Percentiles rank a stretch among this genome's conserved stretches.
Conservation (phyloP, 2,113 vertebrate genomes). For the Peromyscus maniculatus region DNA sequence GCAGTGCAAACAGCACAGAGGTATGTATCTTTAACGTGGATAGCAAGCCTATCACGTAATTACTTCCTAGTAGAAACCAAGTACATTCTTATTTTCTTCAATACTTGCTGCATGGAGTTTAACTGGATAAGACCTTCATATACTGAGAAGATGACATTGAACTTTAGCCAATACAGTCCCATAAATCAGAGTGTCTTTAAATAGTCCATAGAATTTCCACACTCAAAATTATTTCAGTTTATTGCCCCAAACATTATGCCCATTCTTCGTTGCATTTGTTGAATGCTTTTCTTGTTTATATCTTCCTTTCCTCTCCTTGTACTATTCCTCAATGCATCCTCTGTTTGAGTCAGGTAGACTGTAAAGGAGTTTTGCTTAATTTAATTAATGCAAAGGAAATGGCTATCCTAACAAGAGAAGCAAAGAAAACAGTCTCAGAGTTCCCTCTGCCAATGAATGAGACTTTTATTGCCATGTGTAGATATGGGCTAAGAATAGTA, state of each 20-base stretch:
- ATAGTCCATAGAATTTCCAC: constrained; percentile 24
- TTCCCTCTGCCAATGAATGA: constrained; percentile 72
- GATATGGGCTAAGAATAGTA: constrained; percentile 49
- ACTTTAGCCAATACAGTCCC: constrained; percentile 58
- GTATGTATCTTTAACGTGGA: neutral
- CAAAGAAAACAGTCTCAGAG: constrained; percentile 77
- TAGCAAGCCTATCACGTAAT: neutral
- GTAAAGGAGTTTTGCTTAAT: constrained; percentile 75
- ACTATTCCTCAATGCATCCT: constrained; percentile 80
- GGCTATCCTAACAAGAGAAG: constrained; percentile 85
- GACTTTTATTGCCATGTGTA: constrained; percentile 73
- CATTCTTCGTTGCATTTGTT: constrained; percentile 78
- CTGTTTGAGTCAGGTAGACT: constrained; percentile 80
- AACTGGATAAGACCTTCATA: constrained; percentile 5
- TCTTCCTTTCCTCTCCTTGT: constrained; percentile 39
- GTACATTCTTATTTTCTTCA: constrained; percentile 17
- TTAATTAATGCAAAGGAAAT: constrained; percentile 84
- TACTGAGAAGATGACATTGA: constrained; percentile 28
- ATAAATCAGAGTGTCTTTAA: constrained; percentile 57
- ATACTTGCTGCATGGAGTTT: neutral
- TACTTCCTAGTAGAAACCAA: constrained; percentile 27
- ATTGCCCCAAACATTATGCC: constrained; percentile 71
- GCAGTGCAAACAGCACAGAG: neutral
- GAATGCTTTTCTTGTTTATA: constrained; percentile 81
- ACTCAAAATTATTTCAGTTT: constrained; percentile 79